Evolutionary conservation across 2,888 invertebrate species (phyloP).

Genomic region (Vanessa cardui): DNA sequence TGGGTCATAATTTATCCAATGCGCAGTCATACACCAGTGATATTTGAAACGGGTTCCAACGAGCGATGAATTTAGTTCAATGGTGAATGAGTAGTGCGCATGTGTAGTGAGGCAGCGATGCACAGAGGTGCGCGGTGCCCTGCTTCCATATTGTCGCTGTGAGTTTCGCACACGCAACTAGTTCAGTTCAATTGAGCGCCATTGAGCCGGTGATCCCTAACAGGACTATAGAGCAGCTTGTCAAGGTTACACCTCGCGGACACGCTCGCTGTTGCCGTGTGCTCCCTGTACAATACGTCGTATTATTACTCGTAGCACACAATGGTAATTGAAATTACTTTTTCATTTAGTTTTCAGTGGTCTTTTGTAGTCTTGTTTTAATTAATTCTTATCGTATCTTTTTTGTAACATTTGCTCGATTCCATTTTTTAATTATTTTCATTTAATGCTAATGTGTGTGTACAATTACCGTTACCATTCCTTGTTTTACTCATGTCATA

Average conservation of each 20-base stretch:
- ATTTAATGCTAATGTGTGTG: constrained; percentile 3
- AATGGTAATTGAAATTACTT: constrained; percentile 30
- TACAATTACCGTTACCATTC: not conserved
- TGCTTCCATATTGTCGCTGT: constrained; percentile 57
- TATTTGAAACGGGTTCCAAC: constrained; percentile 19
- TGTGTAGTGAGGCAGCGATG: constrained; percentile 41
- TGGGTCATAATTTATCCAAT: constrained; percentile 31
- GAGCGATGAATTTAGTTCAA: constrained; percentile 25
- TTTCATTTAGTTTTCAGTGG: constrained; percentile 11
- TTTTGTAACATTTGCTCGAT: constrained; percentile 4
- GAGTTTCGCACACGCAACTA: constrained; percentile 76
- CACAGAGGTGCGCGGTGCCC: constrained; percentile 47
- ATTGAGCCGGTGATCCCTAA: constrained; percentile 72
- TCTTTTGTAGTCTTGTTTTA: not conserved
- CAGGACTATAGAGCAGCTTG: constrained; percentile 61
- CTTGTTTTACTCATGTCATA: constrained; percentile 7
- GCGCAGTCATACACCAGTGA: constrained; percentile 21
- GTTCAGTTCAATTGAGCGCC: constrained; percentile 77
- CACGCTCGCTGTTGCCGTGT: constrained; percentile 50
- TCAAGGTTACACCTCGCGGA: constrained; percentile 69
- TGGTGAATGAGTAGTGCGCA: constrained; percentile 37
- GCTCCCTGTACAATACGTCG: constrained; percentile 48
- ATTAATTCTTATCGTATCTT: constrained; percentile 5
- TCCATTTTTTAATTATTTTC: not conserved
- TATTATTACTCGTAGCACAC: constrained; percentile 22